phyloP scores from a whole-genome alignment of 1,140 invertebrate genomes.

The Muscidifurax raptorellus region DNA sequence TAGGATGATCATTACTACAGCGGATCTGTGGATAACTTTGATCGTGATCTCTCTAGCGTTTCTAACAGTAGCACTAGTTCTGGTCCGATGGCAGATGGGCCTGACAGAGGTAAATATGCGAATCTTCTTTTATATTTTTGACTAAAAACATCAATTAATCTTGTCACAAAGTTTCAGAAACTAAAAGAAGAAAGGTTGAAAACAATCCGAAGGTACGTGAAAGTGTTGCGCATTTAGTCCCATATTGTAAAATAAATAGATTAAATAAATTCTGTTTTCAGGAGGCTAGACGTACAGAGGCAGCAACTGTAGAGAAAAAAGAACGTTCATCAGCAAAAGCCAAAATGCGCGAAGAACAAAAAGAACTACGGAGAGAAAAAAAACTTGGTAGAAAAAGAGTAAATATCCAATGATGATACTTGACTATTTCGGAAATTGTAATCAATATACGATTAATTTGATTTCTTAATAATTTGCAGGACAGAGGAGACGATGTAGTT shows the following conservation, averaged over 20 bases:
- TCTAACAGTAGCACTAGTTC: slow-evolving; percentile 76
- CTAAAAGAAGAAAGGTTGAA: slow-evolving; percentile 89
- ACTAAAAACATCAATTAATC: not conserved
- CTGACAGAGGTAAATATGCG: slow-evolving; percentile 74
- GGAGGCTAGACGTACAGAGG: slow-evolving; percentile 77
- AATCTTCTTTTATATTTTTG: slow-evolving; percentile 7
- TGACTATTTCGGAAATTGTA: not conserved
- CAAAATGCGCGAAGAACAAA: slow-evolving; percentile 81
- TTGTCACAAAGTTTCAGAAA: slow-evolving; percentile 75
- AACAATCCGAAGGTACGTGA: slow-evolving; percentile 86
- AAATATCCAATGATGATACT: slow-evolving; percentile 58
- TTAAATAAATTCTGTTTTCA: slow-evolving; percentile 47
- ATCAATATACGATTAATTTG: not conserved
- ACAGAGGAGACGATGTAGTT: slow-evolving; percentile 81
- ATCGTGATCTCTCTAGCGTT: slow-evolving; percentile 75
- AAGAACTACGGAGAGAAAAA: slow-evolving; percentile 84
- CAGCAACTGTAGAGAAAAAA: slow-evolving; percentile 78
- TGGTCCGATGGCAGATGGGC: slow-evolving; percentile 71
- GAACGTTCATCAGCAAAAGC: slow-evolving; percentile 79
- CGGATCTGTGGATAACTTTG: slow-evolving; percentile 70
- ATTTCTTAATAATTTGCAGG: slow-evolving; percentile 71
- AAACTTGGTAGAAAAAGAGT: slow-evolving; percentile 86
- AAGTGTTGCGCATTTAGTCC: slow-evolving; percentile 46
- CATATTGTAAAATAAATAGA: not conserved
- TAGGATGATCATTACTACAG: slow-evolving; percentile 77